Base-by-base conservation (phyloP, 2,888 invertebrate genomes). In the Scelioninae gen. 1 region DNA sequence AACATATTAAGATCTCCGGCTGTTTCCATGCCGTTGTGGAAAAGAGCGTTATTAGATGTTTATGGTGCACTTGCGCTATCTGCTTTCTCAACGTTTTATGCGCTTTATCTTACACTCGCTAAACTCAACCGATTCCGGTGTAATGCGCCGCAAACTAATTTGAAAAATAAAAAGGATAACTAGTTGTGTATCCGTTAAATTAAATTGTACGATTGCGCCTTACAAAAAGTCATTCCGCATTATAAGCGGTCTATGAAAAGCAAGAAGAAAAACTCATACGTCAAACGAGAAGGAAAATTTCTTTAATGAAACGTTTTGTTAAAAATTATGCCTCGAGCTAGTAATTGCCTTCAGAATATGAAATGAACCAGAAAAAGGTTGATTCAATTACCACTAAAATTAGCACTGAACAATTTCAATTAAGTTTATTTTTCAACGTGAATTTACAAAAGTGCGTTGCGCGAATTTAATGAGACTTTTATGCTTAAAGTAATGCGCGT, bases 41-140 rank as follows among this genome's bases (percentile, higher is more conserved):
- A 89, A 83, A n/a, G 84, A 7, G 77, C 87, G 31, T 84, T 90
- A n/a, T 55, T 90, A 11, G 90, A 91, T 49, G 87, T 89, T 13
- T 89, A 89, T 63, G 84, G 69, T n/a, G 66, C 53, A 58, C 58
- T 77, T 6, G 16, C 45, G 49, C 15, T 77, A 40, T 62, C 62
- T 31, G 34, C 43, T 45, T 51, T 43, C 45, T 31, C 45, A 51
- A 51, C 38, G 7, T 16, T 56, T 45, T 69, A 43, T 56, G 16
- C 55, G 11, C 9, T 68, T 55, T 68, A 68, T 66, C 53, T 51
- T 10, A 5, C 6, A 0, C 11, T 40, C 8, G 31, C 40, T 4
- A 51, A 66, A 66, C 38, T 66, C n/a, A 23, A 15, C 23, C 40
- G 66, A 65, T 49, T 47, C 32, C 15, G 15, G 31, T 13, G 15